Evolutionary conservation across 2,888 invertebrate species (phyloP).

Genomic region (Orchesella flavescens): DNA sequence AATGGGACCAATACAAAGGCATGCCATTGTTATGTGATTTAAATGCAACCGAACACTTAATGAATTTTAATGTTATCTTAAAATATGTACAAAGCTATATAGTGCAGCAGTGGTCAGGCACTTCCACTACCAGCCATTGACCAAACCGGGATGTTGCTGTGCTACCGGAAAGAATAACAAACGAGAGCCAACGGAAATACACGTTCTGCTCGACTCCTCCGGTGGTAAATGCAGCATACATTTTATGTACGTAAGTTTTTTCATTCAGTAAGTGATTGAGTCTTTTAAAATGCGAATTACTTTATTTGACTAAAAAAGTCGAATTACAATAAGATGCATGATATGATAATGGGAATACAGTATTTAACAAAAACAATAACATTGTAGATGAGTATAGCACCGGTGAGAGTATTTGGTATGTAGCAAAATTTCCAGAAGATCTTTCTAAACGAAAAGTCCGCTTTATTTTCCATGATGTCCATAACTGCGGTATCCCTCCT

Average conservation of each 20-base stretch:
- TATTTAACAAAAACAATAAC: not conserved
- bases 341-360: not conserved
- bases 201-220: too few relatives aligned
- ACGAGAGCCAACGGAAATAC: too few relatives aligned
- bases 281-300: not conserved
- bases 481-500: slow-evolving; percentile 30
- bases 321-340: not conserved
- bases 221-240: too few relatives aligned
- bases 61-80: not conserved
- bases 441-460: too few relatives aligned
- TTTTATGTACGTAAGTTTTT: too few relatives aligned
- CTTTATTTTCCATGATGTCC: slow-evolving; percentile 39
- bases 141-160: not conserved
- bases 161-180: not conserved
- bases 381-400: not conserved
- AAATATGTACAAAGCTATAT: too few relatives aligned
- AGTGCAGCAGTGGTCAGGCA: too few relatives aligned
- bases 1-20: slow-evolving; percentile 85
- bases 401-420: not conserved
- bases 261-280: too few relatives aligned
- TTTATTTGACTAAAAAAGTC: slow-evolving; percentile 5
- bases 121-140: too few relatives aligned
- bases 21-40: slow-evolving; percentile 73
- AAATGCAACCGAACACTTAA: not conserved
- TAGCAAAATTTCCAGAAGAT: too few relatives aligned